A percentile compares a stretch with the other conserved stretches of the same genome.
phyloP scores from a whole-genome alignment of 2,888 invertebrate genomes.

The Xanthia togata region DNA sequence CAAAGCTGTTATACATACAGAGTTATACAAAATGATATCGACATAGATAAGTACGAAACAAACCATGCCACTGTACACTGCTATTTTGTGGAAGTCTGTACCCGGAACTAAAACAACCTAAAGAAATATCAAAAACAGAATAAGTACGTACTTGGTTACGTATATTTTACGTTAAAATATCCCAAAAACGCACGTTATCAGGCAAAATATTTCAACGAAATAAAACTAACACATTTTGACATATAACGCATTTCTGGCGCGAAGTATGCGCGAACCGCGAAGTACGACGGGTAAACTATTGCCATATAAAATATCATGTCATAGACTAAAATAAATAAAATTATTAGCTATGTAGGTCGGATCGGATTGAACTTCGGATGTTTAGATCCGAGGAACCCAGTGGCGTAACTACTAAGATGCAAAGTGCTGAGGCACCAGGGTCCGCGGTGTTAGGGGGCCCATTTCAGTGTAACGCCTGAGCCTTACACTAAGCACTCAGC shows the following conservation, averaged over 20 bases:
- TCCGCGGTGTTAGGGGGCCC: no score
- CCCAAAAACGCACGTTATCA: slow-evolving; percentile 11
- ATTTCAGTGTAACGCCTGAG: no score
- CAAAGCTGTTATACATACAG: neutral
- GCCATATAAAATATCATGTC: slow-evolving; percentile 6
- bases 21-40: slow-evolving; percentile 46
- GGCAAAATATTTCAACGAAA: slow-evolving; percentile 41
- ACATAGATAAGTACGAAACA: slow-evolving; percentile 43
- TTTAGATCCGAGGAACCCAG: neutral
- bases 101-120: neutral
- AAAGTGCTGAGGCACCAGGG: no score
- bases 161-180: slow-evolving; percentile 24
- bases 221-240: slow-evolving; percentile 65
- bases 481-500: no score
- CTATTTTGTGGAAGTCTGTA: neutral
- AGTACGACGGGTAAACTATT: slow-evolving; percentile 59
- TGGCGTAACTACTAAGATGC: no score
- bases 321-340: slow-evolving; percentile 5
- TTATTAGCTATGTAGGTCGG: no score
- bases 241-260: slow-evolving; percentile 81
- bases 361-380: neutral
- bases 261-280: slow-evolving; percentile 82
- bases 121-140: slow-evolving; percentile 11
- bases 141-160: slow-evolving; percentile 46
- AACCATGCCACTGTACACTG: slow-evolving; percentile 45